These are phyloP conservation scores for Chromis chromis DNA, from an alignment of 2,797 vertebrate species.

Conservation along the genomic window DNA sequence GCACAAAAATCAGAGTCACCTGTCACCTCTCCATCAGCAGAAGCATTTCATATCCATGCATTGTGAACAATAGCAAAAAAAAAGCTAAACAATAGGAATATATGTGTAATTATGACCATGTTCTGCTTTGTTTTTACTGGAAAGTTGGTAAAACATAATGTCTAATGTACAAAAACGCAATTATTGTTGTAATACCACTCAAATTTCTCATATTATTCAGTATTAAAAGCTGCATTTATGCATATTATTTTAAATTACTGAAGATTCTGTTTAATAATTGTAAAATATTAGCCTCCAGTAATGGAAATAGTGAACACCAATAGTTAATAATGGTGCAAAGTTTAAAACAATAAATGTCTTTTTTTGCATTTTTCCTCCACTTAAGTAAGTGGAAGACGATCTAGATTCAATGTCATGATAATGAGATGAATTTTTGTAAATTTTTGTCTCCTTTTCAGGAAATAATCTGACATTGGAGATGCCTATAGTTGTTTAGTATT, in stretches of 20 bases:
- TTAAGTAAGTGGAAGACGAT: not conserved
- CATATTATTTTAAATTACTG: not conserved
- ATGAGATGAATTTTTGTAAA: not conserved
- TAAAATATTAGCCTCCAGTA: not conserved
- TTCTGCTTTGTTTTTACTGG: not conserved
- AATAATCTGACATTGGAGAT: not conserved
- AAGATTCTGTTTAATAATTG: not conserved
- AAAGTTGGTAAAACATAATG: not conserved
- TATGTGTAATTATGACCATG: no score
- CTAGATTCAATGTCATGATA: not conserved
- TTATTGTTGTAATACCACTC: not conserved
- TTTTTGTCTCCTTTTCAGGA: constrained; percentile 3
- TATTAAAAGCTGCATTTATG: not conserved
- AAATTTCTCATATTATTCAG: not conserved
- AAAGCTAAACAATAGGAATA: not conserved
- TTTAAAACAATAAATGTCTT: not conserved
- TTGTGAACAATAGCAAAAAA: not conserved
- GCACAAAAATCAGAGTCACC: not conserved
- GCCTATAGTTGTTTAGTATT: constrained; percentile 3
- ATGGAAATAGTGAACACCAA: not conserved
- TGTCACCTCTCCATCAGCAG: constrained; percentile 3
- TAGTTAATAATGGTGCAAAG: not conserved
- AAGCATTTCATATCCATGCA: constrained; percentile 20
- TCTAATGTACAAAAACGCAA: not conserved
- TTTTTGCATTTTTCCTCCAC: not conserved